These are phyloP conservation scores for Percopsis omiscomaycus DNA, from an alignment of 2,797 vertebrate species.

Conservation along the genomic window DNA sequence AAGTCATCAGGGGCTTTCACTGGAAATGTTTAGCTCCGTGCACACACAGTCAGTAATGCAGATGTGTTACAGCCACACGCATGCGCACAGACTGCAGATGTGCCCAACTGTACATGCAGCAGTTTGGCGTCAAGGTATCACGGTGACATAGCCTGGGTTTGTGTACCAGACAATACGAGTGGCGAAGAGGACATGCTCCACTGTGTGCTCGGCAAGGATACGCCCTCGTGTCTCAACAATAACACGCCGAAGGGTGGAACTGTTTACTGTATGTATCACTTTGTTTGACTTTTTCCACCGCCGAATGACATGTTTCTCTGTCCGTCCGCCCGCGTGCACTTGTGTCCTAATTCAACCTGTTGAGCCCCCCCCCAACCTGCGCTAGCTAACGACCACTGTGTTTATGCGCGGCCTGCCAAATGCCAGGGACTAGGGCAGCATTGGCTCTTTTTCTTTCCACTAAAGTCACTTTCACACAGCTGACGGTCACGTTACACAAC, in stretches of 20 bases:
- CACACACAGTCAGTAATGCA: not conserved
- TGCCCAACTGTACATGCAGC: not conserved
- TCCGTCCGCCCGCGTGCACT: not conserved
- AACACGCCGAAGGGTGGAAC: conserved; percentile 7
- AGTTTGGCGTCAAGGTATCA: not conserved
- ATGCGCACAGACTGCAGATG: conserved; percentile 22
- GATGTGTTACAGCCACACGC: too few relatives aligned
- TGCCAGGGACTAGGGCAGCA: not conserved
- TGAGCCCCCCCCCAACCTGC: conserved; percentile 15
- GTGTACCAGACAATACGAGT: conserved; percentile 3
- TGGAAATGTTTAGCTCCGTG: not conserved
- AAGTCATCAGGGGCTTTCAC: conserved; percentile 4
- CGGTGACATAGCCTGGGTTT: not conserved
- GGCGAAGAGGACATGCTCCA: not conserved
- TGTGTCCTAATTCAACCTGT: conserved; percentile 13
- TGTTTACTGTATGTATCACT: not conserved
- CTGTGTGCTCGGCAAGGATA: conserved; percentile 2
- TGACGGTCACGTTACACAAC: conserved; percentile 32
- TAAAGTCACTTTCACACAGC: conserved; percentile 49
- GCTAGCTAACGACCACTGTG: conserved; percentile 29
- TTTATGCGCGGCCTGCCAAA: conserved; percentile 28
- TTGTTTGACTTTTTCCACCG: not conserved
- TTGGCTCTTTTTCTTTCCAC: conserved; percentile 23
- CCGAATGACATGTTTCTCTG: not conserved
- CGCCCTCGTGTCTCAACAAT: conserved; percentile 10